Evolutionary conservation across 2,888 invertebrate genomes (phyloP).

Genomic region (Pachymerium ferrugineum): DNA sequence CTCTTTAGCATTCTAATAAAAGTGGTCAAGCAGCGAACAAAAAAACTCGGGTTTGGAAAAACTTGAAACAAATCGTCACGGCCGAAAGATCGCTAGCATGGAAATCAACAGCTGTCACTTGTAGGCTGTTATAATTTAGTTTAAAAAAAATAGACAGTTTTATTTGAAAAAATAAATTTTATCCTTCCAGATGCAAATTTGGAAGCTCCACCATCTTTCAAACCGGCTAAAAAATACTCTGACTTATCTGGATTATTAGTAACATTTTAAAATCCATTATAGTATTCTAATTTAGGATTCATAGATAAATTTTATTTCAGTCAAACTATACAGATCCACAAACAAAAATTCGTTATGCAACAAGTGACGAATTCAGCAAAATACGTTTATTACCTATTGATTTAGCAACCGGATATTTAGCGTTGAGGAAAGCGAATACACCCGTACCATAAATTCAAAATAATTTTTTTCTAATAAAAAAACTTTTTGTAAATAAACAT

Average conservation of each 20-base stretch:
- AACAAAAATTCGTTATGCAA: slow-evolving; percentile 77
- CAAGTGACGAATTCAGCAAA: slow-evolving; percentile 79
- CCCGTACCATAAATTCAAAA: slow-evolving; percentile 40
- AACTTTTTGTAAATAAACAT: too few relatives aligned
- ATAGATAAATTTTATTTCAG: slow-evolving; percentile 42
- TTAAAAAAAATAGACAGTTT: not conserved
- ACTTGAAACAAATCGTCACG: slow-evolving; percentile 78
- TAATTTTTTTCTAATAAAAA: too few relatives aligned
- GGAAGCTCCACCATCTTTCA: slow-evolving; percentile 85
- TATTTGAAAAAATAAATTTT: not conserved
- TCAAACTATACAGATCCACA: slow-evolving; percentile 86
- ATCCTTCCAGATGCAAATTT: slow-evolving; percentile 67
- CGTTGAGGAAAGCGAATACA: slow-evolving; percentile 66
- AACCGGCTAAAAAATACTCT: slow-evolving; percentile 87
- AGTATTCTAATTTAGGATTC: not conserved
- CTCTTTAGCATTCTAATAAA: slow-evolving; percentile 49
- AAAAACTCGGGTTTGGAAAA: slow-evolving; percentile 81
- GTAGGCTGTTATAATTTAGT: slow-evolving; percentile 52
- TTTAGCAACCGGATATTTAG: slow-evolving; percentile 81
- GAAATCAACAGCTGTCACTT: slow-evolving; percentile 69
- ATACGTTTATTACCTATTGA: slow-evolving; percentile 83
- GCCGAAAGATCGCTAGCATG: slow-evolving; percentile 72
- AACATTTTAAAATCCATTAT: slow-evolving; percentile 42
- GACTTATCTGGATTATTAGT: slow-evolving; percentile 81
- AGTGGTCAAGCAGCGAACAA: slow-evolving; percentile 46